A percentile compares a stretch with the other conserved stretches of the same genome.
Evolutionary conservation across 2,888 invertebrate species (phyloP).

Genomic region (Amblyjoppa proteus): DNA sequence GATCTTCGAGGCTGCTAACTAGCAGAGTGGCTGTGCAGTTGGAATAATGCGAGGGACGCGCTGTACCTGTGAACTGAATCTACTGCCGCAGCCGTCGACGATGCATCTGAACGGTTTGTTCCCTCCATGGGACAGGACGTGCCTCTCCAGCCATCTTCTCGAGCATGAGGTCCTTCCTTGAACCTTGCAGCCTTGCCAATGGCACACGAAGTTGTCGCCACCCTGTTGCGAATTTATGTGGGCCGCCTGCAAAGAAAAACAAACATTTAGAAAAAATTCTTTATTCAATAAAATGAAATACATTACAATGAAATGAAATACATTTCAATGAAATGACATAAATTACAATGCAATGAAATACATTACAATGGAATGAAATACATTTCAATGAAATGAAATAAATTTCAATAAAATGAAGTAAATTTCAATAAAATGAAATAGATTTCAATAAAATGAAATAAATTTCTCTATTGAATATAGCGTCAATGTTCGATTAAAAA

Average conservation of each 20-base stretch:
- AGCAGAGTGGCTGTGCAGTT: constrained; percentile 35
- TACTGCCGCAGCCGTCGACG: constrained; percentile 96
- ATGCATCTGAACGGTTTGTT: constrained; percentile 98
- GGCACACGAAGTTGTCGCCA: constrained; percentile 94
- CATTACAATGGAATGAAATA: too few species aligned
- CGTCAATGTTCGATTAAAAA: too few species aligned
- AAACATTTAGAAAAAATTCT: background rate
- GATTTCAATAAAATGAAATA: too few species aligned
- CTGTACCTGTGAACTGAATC: constrained; percentile 94
- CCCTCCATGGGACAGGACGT: constrained; percentile 95
- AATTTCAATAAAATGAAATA: too few species aligned
- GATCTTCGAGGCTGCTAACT: constrained; percentile 24
- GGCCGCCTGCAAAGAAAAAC: constrained; percentile 87
- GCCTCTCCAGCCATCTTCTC: constrained; percentile 96
- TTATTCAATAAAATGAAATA: too few species aligned
- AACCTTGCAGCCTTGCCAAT: constrained; percentile 98
- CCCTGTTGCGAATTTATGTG: constrained; percentile 95
- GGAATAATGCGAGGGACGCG: constrained; percentile 57
- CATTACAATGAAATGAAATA: too few species aligned
- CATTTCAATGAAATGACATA: too few species aligned
- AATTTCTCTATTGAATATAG: too few species aligned
- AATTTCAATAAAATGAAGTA: too few species aligned
- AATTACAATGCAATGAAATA: too few species aligned
- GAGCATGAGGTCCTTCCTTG: constrained; percentile 97
- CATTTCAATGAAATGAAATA: too few species aligned